Evolutionary conservation across 1,140 invertebrate genomes (phyloP).

Genomic region (Cotesia typhae): DNA sequence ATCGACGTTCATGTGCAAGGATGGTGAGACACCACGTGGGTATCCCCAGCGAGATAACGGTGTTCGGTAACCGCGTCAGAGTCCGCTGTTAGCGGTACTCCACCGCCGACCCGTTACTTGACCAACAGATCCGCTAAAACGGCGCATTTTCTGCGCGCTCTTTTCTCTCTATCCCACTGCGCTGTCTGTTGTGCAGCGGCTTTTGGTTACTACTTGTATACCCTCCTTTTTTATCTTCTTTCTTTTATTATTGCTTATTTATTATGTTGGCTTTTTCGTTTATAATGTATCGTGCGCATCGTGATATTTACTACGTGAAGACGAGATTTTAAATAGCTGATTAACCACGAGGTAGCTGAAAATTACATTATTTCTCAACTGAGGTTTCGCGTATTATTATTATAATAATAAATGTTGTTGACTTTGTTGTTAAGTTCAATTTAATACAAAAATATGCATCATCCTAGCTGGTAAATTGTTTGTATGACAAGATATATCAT

Average conservation of each 20-base stretch:
- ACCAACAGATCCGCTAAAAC: conserved; percentile 66
- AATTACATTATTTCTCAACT: conserved; percentile 16
- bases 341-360: conserved; percentile 27
- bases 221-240: background rate
- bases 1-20: conserved; percentile 22
- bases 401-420: too few relatives aligned
- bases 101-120: conserved; percentile 62
- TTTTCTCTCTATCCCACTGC: conserved; percentile 19
- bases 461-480: too few relatives aligned
- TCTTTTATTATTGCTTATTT: background rate
- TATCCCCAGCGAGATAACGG: conserved; percentile 57
- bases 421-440: too few relatives aligned
- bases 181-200: conserved; percentile 27
- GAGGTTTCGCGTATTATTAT: background rate
- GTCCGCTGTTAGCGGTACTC: conserved; percentile 61
- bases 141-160: conserved; percentile 39
- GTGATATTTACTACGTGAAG: conserved; percentile 20
- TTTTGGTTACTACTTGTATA: conserved; percentile 3
- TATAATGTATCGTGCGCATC: conserved; percentile 32
- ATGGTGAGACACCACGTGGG: conserved; percentile 59
- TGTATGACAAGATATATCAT: too few relatives aligned
- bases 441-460: too few relatives aligned
- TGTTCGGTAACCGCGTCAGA: conserved; percentile 63
- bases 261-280: conserved; percentile 7
- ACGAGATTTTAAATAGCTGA: conserved; percentile 35